Evolutionary conservation across 1,140 invertebrate species (phyloP).

Genomic region (Drosophila chauvacae): DNA sequence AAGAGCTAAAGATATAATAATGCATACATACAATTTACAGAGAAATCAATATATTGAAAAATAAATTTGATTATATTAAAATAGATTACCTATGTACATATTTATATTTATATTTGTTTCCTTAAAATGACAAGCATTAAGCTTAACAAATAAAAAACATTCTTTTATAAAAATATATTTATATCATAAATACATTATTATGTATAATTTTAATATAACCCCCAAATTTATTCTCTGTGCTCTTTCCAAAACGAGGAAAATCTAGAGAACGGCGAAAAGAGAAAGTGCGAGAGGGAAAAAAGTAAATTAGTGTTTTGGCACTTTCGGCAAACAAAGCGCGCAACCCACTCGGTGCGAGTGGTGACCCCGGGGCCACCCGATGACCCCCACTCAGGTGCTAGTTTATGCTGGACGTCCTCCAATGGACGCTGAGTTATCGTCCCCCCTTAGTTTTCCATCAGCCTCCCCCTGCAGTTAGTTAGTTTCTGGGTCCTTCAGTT

Average conservation of each 20-base stretch:
- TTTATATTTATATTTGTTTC: too few species aligned
- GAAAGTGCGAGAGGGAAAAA: constrained; percentile 55
- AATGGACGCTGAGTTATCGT: constrained; percentile 67
- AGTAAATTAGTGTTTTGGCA: constrained; percentile 84
- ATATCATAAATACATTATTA: too few species aligned
- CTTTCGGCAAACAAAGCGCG: constrained; percentile 79
- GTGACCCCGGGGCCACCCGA: constrained; percentile 38
- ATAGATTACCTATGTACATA: too few species aligned
- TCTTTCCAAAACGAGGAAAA: neutral
- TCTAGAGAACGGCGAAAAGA: constrained; percentile 25
- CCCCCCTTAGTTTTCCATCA: constrained; percentile 7
- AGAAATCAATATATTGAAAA: neutral
- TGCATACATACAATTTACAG: neutral
- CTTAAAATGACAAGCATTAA: neutral
- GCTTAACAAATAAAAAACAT: neutral
- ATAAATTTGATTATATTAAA: too few species aligned
- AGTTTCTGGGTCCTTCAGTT: constrained; percentile 75
- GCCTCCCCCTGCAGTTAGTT: constrained; percentile 61
- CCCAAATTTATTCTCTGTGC: neutral
- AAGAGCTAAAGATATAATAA: neutral
- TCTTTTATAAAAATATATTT: neutral
- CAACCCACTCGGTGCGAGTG: constrained; percentile 17
- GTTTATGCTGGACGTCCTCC: constrained; percentile 63
- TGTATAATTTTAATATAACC: neutral
- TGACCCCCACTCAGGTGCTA: constrained; percentile 69